Conservation (phyloP, 2,113 vertebrate species). For the Silurus glanis region DNA sequence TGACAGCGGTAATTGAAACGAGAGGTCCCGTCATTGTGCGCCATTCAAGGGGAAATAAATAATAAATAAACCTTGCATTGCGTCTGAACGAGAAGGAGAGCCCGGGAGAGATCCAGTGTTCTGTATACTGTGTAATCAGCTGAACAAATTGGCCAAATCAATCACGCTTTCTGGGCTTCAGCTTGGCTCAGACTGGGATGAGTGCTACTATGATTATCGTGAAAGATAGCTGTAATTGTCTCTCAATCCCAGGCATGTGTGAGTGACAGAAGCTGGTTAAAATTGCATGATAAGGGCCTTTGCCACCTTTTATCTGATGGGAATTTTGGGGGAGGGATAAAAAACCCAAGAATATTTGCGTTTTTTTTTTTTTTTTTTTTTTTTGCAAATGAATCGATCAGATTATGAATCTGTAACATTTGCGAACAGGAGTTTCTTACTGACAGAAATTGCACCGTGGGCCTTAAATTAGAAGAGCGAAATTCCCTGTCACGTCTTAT, state of each 20-base stretch:
- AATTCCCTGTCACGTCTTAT: constrained; percentile 38
- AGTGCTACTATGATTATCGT: constrained; percentile 76
- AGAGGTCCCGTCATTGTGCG: constrained; percentile 28
- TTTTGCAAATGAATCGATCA: constrained; percentile 55
- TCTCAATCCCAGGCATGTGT: constrained; percentile 65
- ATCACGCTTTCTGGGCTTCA: constrained; percentile 66
- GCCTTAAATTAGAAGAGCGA: constrained; percentile 42
- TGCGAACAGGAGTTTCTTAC: constrained; percentile 64
- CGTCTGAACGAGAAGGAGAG: constrained; percentile 10
- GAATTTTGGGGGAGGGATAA: constrained; percentile 44
- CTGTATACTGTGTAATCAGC: constrained; percentile 71
- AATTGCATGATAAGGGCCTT: constrained; percentile 64
- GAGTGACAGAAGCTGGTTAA: constrained; percentile 70
- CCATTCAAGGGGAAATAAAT: constrained; percentile 36
- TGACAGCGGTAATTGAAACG: constrained; percentile 43
- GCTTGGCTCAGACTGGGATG: constrained; percentile 57
- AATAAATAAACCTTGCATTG: constrained; percentile 42
- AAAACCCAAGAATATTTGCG: constrained; percentile 1
- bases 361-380: not conserved
- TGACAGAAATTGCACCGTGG: constrained; percentile 40
- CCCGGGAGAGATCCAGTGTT: constrained; percentile 55
- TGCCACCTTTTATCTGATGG: constrained; percentile 60
- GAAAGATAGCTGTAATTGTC: constrained; percentile 77
- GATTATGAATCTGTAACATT: constrained; percentile 67
- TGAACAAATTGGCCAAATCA: constrained; percentile 79